phyloP scores from a whole-genome alignment of 2,113 vertebrate species.

The Cynocephalus volans region DNA sequence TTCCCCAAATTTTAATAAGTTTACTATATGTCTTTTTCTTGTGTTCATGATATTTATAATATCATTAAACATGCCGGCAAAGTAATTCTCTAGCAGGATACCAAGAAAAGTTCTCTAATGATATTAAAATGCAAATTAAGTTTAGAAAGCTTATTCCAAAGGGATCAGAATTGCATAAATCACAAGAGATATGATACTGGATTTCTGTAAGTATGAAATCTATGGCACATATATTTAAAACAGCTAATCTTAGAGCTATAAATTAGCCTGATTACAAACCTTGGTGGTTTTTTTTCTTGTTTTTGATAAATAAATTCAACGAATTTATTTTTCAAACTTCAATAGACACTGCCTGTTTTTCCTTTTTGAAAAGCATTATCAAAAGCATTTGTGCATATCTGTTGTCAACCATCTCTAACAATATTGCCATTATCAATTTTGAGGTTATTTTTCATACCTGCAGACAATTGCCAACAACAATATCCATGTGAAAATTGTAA shows the following conservation, averaged over 20 bases:
- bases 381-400: background rate
- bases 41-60: background rate
- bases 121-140: constrained; percentile 26
- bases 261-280: background rate
- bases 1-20: background rate
- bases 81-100: background rate
- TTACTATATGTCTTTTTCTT: background rate
- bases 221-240: background rate
- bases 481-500: background rate
- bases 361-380: background rate
- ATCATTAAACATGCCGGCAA: background rate
- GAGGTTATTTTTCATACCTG: background rate
- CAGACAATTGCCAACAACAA: background rate
- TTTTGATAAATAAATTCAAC: background rate
- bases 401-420: background rate
- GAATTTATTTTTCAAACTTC: background rate
- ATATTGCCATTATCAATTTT: background rate
- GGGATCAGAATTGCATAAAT: background rate
- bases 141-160: constrained; percentile 47
- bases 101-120: background rate
- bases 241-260: background rate
- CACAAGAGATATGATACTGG: background rate
- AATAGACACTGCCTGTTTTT: background rate
- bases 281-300: background rate
- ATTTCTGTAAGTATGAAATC: background rate